A percentile compares a stretch with the other conserved stretches of the same genome.
phyloP scores from a whole-genome alignment of 1,140 invertebrate species.

The Arion vulgaris region DNA sequence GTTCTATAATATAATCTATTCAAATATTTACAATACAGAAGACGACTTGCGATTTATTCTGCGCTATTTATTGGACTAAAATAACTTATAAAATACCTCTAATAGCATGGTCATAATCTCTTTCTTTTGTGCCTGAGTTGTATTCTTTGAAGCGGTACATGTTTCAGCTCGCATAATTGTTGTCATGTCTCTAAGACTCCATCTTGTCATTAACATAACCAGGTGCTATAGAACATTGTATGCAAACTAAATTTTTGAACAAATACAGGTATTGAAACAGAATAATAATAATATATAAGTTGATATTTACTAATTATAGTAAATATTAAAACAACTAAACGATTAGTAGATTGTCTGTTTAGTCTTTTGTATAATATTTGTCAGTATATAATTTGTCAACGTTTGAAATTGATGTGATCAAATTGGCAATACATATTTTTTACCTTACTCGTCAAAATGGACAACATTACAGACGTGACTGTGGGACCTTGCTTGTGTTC shows the following conservation, averaged over 20 bases:
- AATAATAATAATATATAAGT: neutral
- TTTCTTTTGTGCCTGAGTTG: neutral
- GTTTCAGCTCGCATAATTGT: neutral
- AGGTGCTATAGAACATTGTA: neutral
- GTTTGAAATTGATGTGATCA: neutral
- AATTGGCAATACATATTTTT: neutral
- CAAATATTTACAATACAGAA: too few species aligned
- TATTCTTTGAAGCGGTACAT: conserved; percentile 31
- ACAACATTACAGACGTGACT: conserved; percentile 31
- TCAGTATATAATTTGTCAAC: too few species aligned
- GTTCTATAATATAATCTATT: too few species aligned
- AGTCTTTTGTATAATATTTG: neutral
- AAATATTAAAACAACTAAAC: neutral
- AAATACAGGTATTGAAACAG: neutral
- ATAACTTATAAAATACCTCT: neutral
- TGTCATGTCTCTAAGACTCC: neutral
- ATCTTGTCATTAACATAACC: neutral
- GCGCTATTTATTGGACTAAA: too few species aligned
- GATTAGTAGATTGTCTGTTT: neutral
- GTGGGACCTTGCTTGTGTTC: conserved; percentile 1
- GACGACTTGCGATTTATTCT: too few species aligned
- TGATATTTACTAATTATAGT: neutral
- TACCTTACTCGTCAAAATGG: conserved; percentile 13
- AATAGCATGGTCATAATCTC: conserved; percentile 17
- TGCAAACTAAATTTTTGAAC: neutral